A percentile compares a stretch with the other conserved stretches of the same genome.
Conservation (phyloP, 2,888 invertebrate genomes). For the Chelonus formosanus region DNA sequence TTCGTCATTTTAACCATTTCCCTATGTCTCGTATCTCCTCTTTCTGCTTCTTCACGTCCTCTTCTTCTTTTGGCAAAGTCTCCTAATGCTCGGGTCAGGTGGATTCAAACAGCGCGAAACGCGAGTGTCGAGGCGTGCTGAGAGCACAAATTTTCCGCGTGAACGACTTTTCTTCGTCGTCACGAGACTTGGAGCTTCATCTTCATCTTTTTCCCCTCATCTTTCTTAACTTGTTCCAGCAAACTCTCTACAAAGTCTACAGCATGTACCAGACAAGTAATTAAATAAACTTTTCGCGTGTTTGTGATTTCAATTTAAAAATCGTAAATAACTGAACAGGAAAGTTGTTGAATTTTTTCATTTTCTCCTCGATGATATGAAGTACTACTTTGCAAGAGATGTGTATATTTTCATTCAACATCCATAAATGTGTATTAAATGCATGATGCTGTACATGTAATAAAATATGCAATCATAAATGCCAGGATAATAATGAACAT, state of each 20-base stretch:
- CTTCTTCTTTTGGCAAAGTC: constrained; percentile 19
- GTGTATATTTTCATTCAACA: no score
- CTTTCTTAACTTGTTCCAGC: constrained; percentile 6
- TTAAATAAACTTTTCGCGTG: constrained; percentile 31
- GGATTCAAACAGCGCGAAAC: constrained; percentile 42
- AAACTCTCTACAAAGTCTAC: constrained; percentile 14
- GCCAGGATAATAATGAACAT: no score
- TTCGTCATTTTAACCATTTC: constrained; percentile 17
- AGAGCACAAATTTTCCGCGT: constrained; percentile 31
- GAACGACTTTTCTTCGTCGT: constrained; percentile 24
- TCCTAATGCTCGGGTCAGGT: constrained; percentile 36
- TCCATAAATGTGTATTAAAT: no score
- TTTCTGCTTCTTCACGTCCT: constrained; percentile 11
- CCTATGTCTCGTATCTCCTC: constrained; percentile 28
- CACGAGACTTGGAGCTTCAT: constrained; percentile 10
- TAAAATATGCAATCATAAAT: no score
- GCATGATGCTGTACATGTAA: no score
- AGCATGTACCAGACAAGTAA: constrained; percentile 22
- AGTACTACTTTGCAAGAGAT: no score
- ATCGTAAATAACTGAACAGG: constrained; percentile 19
- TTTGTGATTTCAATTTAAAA: constrained; percentile 20
- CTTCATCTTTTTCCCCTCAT: neutral
- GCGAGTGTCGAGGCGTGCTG: constrained; percentile 32
- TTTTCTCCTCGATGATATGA: neutral
- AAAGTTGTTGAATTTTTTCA: constrained; percentile 2